Evolutionary conservation across 1,140 invertebrate genomes (phyloP), one percentile per base, ranked within the genome.

Genomic region (Nasonia longicornis): DNA sequence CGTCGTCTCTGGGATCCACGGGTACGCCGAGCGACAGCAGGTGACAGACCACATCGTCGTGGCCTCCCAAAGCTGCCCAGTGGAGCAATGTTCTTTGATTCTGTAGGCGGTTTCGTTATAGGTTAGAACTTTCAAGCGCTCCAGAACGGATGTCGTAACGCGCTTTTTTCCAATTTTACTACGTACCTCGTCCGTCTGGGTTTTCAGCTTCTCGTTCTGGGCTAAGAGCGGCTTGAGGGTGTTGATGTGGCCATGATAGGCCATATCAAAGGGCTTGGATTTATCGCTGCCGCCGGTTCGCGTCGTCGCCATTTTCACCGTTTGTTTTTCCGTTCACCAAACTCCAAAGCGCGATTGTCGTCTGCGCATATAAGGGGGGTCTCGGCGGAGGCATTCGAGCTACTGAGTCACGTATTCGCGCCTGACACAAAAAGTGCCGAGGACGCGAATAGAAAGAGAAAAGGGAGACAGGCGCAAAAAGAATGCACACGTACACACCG

Each of bases 1-100:
- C 92, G 87, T 95, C 95, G 90, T 96, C 95, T n/a, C 84, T 74
- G 31, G 92, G 90, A 89, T 95, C 93, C 45, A 93, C 89, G 1
- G 93, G 89, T 80, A 91, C 90, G n/a, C 92, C 91, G 4, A 91
- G 85, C 76, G 93, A 92, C 10, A 95, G 83, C n/a, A 96, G 89
- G 89, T 91, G 92, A 70, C 91, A 89, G 0, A 95, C 94, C 64
- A 95, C 86, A 75, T 94, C 93, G 31, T 91, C 88, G 86, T 94
- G 93, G 22, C 94, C 94, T 70, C 94, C 94, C 11, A 95, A 89
- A 26, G 93, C 91, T 76, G 94, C 94, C 94, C 95, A 95, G 85
- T 96, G 95, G 74, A 95, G 87, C 70, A 92, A 90, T 81, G 92
- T 88, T 84, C 93, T 88, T 80, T 87, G 89, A 87, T 91, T 94